Percentiles rank a stretch among this genome's conserved stretches.
phyloP scores from a whole-genome alignment of 2,113 vertebrate species.

The Lasiurus cinereus region DNA sequence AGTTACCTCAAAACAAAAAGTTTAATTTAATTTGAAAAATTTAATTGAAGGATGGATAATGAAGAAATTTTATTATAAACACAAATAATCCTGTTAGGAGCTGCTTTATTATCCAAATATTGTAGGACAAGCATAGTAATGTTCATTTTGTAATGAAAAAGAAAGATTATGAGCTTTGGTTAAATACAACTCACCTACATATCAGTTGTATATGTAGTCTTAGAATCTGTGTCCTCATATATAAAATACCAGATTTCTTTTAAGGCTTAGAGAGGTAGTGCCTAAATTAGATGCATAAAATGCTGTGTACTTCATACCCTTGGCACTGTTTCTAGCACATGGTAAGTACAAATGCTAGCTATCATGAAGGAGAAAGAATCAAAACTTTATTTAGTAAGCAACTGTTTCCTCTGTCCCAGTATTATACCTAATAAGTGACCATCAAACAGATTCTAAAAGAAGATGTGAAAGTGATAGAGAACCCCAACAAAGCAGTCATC shows the following conservation, averaged over 20 bases:
- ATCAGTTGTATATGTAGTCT: not conserved
- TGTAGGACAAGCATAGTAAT: not conserved
- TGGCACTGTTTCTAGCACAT: not conserved
- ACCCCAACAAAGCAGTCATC: not conserved
- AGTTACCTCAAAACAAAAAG: conserved; percentile 29
- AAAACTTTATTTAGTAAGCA: not conserved
- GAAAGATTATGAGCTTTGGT: not conserved
- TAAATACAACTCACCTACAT: not conserved
- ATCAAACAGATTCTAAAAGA: conserved; percentile 14
- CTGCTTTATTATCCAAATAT: not conserved
- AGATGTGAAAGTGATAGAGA: conserved; percentile 29
- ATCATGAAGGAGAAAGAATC: not conserved
- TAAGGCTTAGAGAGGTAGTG: not conserved
- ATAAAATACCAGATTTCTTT: not conserved
- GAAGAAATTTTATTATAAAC: not conserved
- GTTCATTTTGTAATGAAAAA: not conserved
- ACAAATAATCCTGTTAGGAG: conserved; percentile 4
- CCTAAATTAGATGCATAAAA: not conserved
- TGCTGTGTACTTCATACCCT: not conserved
- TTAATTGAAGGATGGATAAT: not conserved
- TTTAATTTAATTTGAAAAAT: not conserved
- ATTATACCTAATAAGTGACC: conserved; percentile 10
- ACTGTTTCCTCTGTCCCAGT: not conserved
- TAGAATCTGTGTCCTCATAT: not conserved
- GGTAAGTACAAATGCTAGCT: not conserved